phyloP scores from a whole-genome alignment of 2,797 vertebrate genomes.

The Telmatherina bonti region DNA sequence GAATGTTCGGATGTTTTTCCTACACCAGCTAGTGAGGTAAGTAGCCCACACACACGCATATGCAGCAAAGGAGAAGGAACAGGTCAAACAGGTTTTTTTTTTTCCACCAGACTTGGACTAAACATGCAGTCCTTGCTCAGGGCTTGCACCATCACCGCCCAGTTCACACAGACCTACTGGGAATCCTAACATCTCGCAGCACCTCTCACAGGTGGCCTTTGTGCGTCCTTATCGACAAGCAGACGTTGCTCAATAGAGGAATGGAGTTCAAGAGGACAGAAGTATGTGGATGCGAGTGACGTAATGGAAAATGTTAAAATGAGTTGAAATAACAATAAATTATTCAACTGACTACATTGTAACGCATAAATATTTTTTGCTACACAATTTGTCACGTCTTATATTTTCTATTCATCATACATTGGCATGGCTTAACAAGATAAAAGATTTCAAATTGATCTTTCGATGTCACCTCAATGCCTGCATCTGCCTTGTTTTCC shows the following conservation, averaged over 20 bases:
- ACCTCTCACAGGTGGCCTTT: constrained; percentile 49
- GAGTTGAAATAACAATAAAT: background rate
- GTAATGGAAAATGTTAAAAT: constrained; percentile 12
- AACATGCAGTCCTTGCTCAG: constrained; percentile 63
- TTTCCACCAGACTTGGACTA: constrained; percentile 60
- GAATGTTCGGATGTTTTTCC: constrained; percentile 84
- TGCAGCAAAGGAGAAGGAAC: constrained; percentile 50
- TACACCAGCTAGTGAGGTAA: constrained; percentile 69
- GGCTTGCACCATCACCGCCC: constrained; percentile 62
- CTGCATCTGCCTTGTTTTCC: constrained; percentile 36
- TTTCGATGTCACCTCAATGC: constrained; percentile 43
- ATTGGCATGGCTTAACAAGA: constrained; percentile 33
- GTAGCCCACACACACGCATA: constrained; percentile 69
- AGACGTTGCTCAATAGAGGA: constrained; percentile 53
- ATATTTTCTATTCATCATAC: constrained; percentile 18
- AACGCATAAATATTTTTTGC: background rate
- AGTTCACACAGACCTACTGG: constrained; percentile 56
- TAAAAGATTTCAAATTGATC: constrained; percentile 41
- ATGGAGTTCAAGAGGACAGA: constrained; percentile 17
- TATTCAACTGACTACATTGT: background rate
- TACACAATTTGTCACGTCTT: background rate
- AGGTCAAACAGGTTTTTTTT: constrained; percentile 75
- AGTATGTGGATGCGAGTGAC: constrained; percentile 37
- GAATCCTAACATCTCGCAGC: constrained; percentile 43
- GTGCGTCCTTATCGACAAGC: constrained; percentile 50